Percentiles rank a stretch among this genome's conserved stretches.
Conservation (phyloP, 2,113 vertebrate species). For the Taxidea taxus region DNA sequence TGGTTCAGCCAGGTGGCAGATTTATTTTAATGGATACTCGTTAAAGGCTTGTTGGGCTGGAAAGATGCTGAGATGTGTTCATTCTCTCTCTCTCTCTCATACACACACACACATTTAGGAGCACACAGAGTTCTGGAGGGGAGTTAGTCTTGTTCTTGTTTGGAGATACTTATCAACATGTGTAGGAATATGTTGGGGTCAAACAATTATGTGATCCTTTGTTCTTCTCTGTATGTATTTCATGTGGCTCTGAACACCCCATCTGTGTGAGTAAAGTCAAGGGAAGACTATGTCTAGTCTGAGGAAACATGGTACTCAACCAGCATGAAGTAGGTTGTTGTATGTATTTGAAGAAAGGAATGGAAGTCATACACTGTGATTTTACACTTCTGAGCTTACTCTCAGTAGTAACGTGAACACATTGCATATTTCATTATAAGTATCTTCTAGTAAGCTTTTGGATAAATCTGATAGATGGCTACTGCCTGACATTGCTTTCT, state of each 20-base stretch:
- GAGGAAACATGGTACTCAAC: neutral
- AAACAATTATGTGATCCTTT: neutral
- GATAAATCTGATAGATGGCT: neutral
- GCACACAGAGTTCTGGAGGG: neutral
- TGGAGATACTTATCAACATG: neutral
- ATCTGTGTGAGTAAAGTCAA: neutral
- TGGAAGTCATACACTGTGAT: neutral
- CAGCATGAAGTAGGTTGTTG: neutral
- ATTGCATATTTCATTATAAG: neutral
- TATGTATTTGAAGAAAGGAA: neutral
- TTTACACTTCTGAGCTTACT: neutral
- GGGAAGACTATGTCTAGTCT: neutral
- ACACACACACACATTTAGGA: neutral
- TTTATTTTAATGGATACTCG: neutral
- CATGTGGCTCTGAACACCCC: neutral
- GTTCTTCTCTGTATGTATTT: neutral
- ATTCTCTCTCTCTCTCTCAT: neutral
- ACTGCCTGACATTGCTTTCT: neutral
- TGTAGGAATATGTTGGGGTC: neutral
- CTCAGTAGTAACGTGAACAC: neutral
- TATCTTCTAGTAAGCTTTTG: slow-evolving; percentile 2
- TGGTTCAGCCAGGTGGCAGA: neutral
- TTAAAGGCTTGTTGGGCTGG: neutral
- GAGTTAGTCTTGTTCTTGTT: neutral
- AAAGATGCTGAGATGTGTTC: neutral